Conservation (phyloP, 2,888 invertebrate genomes). For the Aphidoletes aphidimyza region DNA sequence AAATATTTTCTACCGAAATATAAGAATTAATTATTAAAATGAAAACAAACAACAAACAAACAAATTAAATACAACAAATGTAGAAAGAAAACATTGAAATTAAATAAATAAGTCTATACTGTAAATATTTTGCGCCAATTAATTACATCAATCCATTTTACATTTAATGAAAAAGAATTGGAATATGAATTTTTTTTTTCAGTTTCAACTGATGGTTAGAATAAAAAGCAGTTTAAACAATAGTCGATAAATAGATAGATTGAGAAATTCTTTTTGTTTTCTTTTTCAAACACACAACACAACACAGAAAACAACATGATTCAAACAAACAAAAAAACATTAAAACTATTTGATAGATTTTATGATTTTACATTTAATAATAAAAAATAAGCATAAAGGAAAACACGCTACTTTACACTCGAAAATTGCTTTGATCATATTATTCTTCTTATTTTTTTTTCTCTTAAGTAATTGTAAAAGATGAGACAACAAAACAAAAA, state of each 20-base stretch:
- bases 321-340: background rate
- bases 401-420: background rate
- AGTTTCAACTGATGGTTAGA: background rate
- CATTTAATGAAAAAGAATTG: constrained; percentile 4
- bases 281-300: background rate
- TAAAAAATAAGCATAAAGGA: background rate
- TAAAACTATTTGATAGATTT: constrained; percentile 14
- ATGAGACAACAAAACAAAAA: background rate
- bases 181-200: background rate
- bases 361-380: constrained; percentile 9
- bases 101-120: background rate
- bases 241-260: constrained; percentile 37
- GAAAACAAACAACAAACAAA: background rate
- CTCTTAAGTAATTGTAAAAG: background rate
- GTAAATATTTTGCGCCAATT: constrained; percentile 29
- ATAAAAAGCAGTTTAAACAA: constrained; percentile 29
- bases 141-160: background rate
- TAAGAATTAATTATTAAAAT: background rate
- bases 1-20: background rate
- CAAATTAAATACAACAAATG: background rate
- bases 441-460: too few species aligned
- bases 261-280: constrained; percentile 5
- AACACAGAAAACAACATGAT: background rate
- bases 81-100: constrained; percentile 15
- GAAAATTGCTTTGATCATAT: background rate